These are phyloP conservation scores for Invenusta paracnida DNA, from an alignment of 2,888 invertebrate genomes.

Conservation along the genomic window DNA sequence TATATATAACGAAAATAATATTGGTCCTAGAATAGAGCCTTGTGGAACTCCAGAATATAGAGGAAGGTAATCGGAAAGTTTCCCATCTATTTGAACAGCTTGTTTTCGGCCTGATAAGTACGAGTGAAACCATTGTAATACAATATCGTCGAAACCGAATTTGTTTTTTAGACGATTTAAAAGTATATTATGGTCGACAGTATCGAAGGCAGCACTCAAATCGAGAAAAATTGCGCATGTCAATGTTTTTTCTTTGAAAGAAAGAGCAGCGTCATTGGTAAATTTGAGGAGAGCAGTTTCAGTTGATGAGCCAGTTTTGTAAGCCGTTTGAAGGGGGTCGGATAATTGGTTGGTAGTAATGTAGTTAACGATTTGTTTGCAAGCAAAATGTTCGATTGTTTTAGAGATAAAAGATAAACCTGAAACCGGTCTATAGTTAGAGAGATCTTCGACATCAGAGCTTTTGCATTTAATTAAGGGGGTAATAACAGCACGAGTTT, in stretches of 20 bases:
- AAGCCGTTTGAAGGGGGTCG: conserved; percentile 26
- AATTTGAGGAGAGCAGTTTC: conserved; percentile 29
- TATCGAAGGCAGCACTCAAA: background rate
- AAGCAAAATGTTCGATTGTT: conserved; percentile 26
- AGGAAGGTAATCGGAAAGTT: background rate
- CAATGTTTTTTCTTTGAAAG: background rate
- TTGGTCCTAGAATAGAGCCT: background rate
- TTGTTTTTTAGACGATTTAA: background rate
- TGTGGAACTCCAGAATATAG: background rate
- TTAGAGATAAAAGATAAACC: conserved; percentile 29
- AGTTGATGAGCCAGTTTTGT: conserved; percentile 23
- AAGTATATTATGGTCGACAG: background rate
- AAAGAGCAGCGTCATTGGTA: conserved; percentile 20
- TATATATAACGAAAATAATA: background rate
- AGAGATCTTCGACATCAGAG: conserved; percentile 25
- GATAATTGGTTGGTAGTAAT: conserved; percentile 29
- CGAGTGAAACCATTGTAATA: background rate
- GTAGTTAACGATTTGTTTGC: conserved; percentile 27
- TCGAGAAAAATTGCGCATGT: background rate
- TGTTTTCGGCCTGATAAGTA: background rate
- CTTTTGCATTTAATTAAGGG: conserved; percentile 29
- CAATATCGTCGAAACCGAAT: background rate
- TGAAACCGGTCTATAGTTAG: conserved; percentile 27
- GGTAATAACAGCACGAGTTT: conserved; percentile 29
- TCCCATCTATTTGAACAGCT: background rate